Conservation (phyloP, 1,140 invertebrate genomes). For the Atta colombica region DNA sequence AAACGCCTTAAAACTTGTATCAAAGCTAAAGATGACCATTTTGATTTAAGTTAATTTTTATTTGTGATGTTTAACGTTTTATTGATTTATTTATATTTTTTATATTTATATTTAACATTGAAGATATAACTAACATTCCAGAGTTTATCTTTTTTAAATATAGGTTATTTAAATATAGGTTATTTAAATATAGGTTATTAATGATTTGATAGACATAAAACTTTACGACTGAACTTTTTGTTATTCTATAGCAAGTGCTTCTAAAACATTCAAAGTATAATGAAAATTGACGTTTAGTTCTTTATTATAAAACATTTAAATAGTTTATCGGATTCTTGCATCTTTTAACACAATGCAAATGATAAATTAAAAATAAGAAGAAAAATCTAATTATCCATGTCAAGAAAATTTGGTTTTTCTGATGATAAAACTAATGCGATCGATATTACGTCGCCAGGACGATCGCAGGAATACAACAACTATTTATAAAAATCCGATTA, state of each 20-base stretch:
- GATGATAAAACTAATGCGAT: conserved; percentile 1
- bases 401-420: background rate
- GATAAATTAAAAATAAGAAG: background rate
- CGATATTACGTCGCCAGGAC: background rate
- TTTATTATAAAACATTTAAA: background rate
- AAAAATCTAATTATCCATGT: background rate
- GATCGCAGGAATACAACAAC: conserved; percentile 11
- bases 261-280: background rate
- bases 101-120: too few species aligned
- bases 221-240: too few species aligned
- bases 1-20: too few species aligned
- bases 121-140: too few species aligned
- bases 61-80: too few species aligned
- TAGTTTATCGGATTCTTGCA: background rate
- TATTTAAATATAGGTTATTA: too few species aligned
- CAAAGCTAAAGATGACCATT: too few species aligned
- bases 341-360: background rate
- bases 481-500: conserved; percentile 42
- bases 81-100: too few species aligned
- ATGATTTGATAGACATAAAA: too few species aligned
- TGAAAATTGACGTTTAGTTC: background rate
- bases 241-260: background rate
- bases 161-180: too few species aligned
- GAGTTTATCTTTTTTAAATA: too few species aligned
- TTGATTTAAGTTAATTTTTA: too few species aligned